Evolutionary conservation across 1,140 invertebrate genomes (phyloP), one percentile per base, ranked within the genome.

Genomic region (Drosophila sturtevanti): DNA sequence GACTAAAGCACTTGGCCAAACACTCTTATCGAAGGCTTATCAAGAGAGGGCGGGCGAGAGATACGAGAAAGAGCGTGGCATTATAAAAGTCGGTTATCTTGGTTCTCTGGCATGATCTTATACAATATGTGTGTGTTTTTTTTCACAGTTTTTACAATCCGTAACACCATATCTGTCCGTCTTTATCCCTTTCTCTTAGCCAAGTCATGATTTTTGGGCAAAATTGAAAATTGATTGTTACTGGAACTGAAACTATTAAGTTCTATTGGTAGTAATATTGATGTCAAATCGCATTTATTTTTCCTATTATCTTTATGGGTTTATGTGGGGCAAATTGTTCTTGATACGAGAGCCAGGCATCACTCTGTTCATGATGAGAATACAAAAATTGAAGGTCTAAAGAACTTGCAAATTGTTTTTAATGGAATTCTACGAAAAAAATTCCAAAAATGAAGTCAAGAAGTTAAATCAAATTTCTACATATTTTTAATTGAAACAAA

Each of bases 61-160:
- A 41, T n/a, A n/a, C n/a, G 38, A 48, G 16, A 48, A 11, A 21
- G 41, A 44, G 41, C 18, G 41, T 48, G 41, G 18, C 41, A 48
- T 21, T 48, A 48, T 48, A 48, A 48, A 44, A 48, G 18, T 4
- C 12, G 41, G 41, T 48, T 48, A 48, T 48, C 41, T 48, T 48
- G 41, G 41, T 7, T 10, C 41, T 48, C 41, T 48, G 16, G 41
- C 41, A 48, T 48, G 41, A 48, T 48, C 16, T 21, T 48, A 48
- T 48, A 48, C 41, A 48, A 48, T 48, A 48, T 48, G 41, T 48
- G 18, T 48, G 41, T 48, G 18, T 48, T 11, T 48, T 16, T 44
- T 44, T 7, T 24, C 2, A 24, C 41, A 44, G 10, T 3, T 7
- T 44, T 44, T 44, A 44, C 41, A 44, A 44, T 16, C 38, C 14